These are phyloP conservation scores for Phoxinus dragarum DNA, from an alignment of 2,797 vertebrate species.

Conservation along the genomic window DNA sequence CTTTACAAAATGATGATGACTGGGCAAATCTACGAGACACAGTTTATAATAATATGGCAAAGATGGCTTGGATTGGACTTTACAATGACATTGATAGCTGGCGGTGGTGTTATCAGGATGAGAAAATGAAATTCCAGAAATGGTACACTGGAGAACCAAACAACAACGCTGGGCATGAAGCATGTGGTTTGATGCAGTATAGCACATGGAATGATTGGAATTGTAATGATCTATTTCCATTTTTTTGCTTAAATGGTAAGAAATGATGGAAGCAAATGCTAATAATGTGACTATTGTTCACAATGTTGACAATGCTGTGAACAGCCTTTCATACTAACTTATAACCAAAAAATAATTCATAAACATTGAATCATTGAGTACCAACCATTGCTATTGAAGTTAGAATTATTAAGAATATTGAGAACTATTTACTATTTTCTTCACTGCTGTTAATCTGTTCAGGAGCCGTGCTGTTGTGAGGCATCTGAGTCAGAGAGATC, in stretches of 20 bases:
- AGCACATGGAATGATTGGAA: background rate
- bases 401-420: too few relatives aligned
- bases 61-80: conserved; percentile 6
- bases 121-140: background rate
- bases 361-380: background rate
- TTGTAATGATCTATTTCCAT: fast-evolving
- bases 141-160: background rate
- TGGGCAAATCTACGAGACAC: background rate
- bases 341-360: background rate
- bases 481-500: too few relatives aligned
- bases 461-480: too few relatives aligned
- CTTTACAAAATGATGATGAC: conserved; percentile 14
- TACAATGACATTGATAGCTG: conserved; percentile 30
- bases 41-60: background rate
- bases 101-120: conserved; percentile 9
- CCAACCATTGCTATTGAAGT: background rate
- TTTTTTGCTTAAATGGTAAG: conserved; percentile 29
- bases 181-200: background rate
- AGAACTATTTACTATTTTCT: too few relatives aligned
- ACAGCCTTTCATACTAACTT: background rate
- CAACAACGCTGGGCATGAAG: background rate
- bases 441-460: too few relatives aligned
- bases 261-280: background rate
- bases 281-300: background rate
- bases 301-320: background rate